Evolutionary conservation across 2,888 invertebrate species (phyloP).

Genomic region (Andrena marginata): DNA sequence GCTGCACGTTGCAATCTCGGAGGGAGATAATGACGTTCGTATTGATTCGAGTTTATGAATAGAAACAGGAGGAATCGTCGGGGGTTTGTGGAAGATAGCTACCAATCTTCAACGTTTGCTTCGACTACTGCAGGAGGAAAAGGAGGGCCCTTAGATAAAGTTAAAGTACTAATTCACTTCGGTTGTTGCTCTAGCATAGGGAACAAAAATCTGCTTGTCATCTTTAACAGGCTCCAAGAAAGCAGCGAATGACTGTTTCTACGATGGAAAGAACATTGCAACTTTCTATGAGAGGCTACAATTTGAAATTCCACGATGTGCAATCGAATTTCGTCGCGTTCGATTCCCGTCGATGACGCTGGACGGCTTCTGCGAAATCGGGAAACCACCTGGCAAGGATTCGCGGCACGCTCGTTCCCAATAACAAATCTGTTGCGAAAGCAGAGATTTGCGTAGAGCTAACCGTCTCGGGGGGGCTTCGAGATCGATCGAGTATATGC

Average conservation of each 20-base stretch:
- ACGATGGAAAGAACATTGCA: not conserved
- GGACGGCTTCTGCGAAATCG: slow-evolving; percentile 27
- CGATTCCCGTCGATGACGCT: slow-evolving; percentile 19
- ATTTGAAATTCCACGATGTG: not conserved
- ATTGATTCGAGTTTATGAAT: slow-evolving; percentile 27
- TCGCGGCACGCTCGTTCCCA: slow-evolving; percentile 36
- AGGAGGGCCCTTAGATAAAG: too few relatives aligned
- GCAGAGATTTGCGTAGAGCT: slow-evolving; percentile 22
- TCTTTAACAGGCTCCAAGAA: too few relatives aligned
- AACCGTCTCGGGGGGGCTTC: not conserved
- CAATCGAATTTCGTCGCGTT: slow-evolving; percentile 3
- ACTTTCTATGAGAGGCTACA: not conserved
- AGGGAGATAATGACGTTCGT: slow-evolving; percentile 22
- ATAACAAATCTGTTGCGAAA: slow-evolving; percentile 37
- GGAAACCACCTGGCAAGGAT: slow-evolving; percentile 17
- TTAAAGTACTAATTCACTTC: too few relatives aligned
- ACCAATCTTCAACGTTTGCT: too few relatives aligned
- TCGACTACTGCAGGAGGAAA: too few relatives aligned
- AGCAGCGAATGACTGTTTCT: too few relatives aligned
- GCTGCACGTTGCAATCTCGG: slow-evolving; percentile 20
- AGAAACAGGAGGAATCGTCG: not conserved
- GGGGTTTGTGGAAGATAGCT: not conserved
- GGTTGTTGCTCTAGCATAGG: too few relatives aligned
- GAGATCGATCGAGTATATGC: slow-evolving; percentile 16
- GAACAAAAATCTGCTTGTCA: too few relatives aligned